A percentile compares a stretch with the other conserved stretches of the same genome.
phyloP scores from a whole-genome alignment of 1,140 invertebrate genomes.

The Ceratosolen fusciceps region DNA sequence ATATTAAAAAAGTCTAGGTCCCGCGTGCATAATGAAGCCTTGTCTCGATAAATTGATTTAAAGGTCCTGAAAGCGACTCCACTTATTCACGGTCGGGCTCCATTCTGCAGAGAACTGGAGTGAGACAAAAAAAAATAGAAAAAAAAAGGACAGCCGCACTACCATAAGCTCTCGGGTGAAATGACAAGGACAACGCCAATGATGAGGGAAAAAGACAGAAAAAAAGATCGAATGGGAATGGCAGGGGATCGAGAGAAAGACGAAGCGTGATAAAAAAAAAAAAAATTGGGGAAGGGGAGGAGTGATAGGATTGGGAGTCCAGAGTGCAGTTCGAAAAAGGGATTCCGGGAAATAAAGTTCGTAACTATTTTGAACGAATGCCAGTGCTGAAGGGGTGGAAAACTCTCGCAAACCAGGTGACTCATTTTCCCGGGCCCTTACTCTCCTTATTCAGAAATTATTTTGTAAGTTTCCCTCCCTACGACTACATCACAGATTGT shows the following conservation, averaged over 20 bases:
- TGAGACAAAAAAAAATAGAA: no score
- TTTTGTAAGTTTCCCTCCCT: slow-evolving; percentile 53
- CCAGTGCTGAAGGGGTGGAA: slow-evolving; percentile 53
- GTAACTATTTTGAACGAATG: slow-evolving; percentile 62
- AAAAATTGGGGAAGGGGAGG: no score
- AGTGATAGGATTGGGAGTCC: not conserved
- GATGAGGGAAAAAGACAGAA: no score
- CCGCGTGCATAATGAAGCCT: slow-evolving; percentile 31
- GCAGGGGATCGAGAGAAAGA: not conserved
- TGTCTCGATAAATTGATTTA: slow-evolving; percentile 44
- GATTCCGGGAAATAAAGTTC: slow-evolving; percentile 59
- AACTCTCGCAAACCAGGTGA: slow-evolving; percentile 28
- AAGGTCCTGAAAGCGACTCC: slow-evolving; percentile 42
- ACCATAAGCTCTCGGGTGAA: slow-evolving; percentile 19
- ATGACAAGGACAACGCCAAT: slow-evolving; percentile 1
- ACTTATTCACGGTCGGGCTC: slow-evolving; percentile 27
- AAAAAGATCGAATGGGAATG: not conserved
- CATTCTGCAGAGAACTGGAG: not conserved
- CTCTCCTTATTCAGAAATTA: slow-evolving; percentile 51
- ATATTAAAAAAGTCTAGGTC: not conserved
- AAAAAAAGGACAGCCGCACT: not conserved
- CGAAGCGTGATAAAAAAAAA: slow-evolving; percentile 11
- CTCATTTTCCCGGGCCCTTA: slow-evolving; percentile 34
- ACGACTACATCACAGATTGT: slow-evolving; percentile 23
- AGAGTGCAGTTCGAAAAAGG: slow-evolving; percentile 47